Evolutionary conservation across 2,113 vertebrate species (phyloP), one percentile per base, ranked within the genome.

Genomic region (Prochilodus magdalenae): DNA sequence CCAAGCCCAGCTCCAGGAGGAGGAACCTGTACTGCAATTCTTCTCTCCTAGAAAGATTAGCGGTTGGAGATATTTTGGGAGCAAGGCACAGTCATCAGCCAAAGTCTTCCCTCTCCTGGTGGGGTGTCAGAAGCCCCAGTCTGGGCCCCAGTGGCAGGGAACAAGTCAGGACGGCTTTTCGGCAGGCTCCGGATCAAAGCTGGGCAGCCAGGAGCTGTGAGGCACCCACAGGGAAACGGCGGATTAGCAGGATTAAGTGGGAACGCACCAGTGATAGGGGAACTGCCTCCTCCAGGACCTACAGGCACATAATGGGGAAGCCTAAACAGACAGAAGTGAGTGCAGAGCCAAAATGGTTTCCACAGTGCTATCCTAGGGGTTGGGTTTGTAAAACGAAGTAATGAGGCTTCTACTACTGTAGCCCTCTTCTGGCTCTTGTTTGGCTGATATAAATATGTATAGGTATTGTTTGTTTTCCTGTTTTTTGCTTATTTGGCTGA

Each of bases 221-320:
- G 70, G 75, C 33, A 13, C 60, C 72, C 66, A 33, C 13, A 12
- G 62, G 77, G 75, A 84, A 70, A 73, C 27, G 33, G 8, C n/a
- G 76, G 76, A 84, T 84, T 79, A 84, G 63, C 62, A 8, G 82
- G 82, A 84, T 84, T 84, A 79, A 33, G 22, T 69, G 71, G 33
- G 70, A 69, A 79, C 26, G 70, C 70, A 70, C 69, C 27, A 79
- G 49, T 69, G 76, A 71, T 79, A 67, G 76, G 70, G 82, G n/a
- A 75, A 69, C 30, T 0, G 47, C 29, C 55, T 75, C 80, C 49
- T 81, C 12, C 22, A 47, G 72, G 62, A 69, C 24, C 40, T 62
- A 4, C 57, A 55, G 55, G 53, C 12, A 57, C 33, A 69, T 40
- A 40, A 57, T 22, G n/a, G 51, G 80, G 63, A 36, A 44, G 33